Percentiles rank a stretch among this genome's conserved stretches.
Evolutionary conservation across 2,888 invertebrate genomes (phyloP).

Genomic region (Calameuta filiformis): DNA sequence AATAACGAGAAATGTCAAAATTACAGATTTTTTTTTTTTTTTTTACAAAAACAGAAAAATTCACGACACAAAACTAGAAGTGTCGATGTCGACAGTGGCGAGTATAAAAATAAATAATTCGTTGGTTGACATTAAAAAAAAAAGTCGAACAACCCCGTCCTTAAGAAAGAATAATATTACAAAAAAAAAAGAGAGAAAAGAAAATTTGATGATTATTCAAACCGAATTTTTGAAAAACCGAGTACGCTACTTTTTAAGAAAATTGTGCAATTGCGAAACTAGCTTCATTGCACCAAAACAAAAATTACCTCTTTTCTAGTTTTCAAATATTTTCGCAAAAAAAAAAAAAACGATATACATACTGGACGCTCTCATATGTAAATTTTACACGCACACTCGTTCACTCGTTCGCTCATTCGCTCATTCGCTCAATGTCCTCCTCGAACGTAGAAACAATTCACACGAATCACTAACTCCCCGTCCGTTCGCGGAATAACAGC

Average conservation of each 20-base stretch:
- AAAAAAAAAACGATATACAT: background rate
- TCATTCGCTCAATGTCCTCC: background rate
- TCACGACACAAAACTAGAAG: background rate
- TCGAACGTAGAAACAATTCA: background rate
- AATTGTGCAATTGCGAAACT: background rate
- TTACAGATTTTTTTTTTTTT: background rate
- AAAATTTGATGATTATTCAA: background rate
- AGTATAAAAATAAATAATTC: background rate
- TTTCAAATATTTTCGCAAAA: background rate
- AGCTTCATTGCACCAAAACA: background rate
- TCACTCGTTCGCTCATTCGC: no score
- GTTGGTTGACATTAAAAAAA: background rate
- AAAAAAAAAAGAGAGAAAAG: no score
- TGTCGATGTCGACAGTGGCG: background rate
- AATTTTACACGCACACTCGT: background rate
- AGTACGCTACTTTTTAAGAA: background rate
- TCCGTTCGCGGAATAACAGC: conserved; percentile 30
- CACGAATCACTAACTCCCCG: background rate
- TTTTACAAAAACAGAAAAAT: background rate
- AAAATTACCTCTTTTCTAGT: background rate
- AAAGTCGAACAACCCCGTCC: background rate
- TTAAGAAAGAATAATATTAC: no score
- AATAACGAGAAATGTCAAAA: background rate
- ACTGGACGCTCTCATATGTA: background rate
- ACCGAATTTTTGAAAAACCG: background rate